Evolutionary conservation across 2,888 invertebrate species (phyloP), one percentile per base, ranked within the genome.

Genomic region (Gerris lacustris): DNA sequence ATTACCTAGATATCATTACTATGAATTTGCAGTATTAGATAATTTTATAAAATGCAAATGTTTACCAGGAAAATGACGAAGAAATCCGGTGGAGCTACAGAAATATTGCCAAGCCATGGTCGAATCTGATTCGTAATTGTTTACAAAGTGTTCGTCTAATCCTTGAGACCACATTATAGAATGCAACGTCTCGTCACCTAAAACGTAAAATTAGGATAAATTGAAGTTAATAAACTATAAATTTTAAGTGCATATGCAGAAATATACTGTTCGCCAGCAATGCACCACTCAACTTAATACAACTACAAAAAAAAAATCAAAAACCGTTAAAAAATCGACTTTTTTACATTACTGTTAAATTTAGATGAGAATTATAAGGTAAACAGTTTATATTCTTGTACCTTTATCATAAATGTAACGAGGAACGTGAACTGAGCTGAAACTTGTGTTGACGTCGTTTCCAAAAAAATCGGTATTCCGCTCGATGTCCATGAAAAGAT

Each of bases 91-190:
- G 45, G 92, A 88, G 76, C 95, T 95, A 45, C 98, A 96, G 80
- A 98, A 99, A 81, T 96, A 97, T 82, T 99, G 99, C 95, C 97
- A 99, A 0, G 90, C 90, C 55, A 96, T 81, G 0, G 94, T 92
- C 0, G 95, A 94, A 83, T 96, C 94, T 0, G 89, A 86, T 74
- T 89, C 85, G 79, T 92, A 92, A 81, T 98, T 98, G 78, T 89
- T 86, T 70, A 82, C 83, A 80, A 97, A 98, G 6, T 89, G 87
- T 45, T 88, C 85, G 77, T 96, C 92, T 69, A 99, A 83, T 18
- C 83, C 84, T 79, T 91, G 89, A 0, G 97, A 94, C 96, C 97
- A 98, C 79, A 88, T 84, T 72, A 98, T 93, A n/a, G 90, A 88
- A 31, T 47, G 67, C 63, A 66, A 43, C 6, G 71, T 71, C 6